Evolutionary conservation across 1,140 invertebrate genomes (phyloP).

Genomic region (Drosophila triauraria): DNA sequence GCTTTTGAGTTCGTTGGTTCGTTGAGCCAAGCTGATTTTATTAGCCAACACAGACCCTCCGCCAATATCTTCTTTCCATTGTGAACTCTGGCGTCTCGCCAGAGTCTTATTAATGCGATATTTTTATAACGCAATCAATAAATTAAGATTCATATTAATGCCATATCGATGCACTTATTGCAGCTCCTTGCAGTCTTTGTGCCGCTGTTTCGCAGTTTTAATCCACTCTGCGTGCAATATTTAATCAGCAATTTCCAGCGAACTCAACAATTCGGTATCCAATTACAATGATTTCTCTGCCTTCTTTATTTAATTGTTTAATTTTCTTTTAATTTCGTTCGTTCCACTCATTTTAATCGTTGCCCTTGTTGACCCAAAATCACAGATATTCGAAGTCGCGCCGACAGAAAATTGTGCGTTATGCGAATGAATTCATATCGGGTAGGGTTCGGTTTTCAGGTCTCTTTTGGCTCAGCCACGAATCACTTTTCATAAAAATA

Average conservation of each 20-base stretch:
- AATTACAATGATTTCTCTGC: slow-evolving; percentile 46
- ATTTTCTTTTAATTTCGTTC: slow-evolving; percentile 66
- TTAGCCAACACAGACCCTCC: slow-evolving; percentile 1
- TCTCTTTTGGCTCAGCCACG: background rate
- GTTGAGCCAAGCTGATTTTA: slow-evolving; percentile 14
- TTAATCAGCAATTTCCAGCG: slow-evolving; percentile 41
- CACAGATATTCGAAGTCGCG: slow-evolving; percentile 21
- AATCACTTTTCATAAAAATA: slow-evolving; percentile 59
- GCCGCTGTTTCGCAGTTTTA: slow-evolving; percentile 14
- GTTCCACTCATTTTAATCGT: slow-evolving; percentile 3
- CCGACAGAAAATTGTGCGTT: slow-evolving; percentile 35
- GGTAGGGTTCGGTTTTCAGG: slow-evolving; percentile 4
- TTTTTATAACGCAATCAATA: slow-evolving; percentile 36
- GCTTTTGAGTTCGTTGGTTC: no score
- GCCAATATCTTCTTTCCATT: background rate
- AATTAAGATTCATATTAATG: slow-evolving; percentile 45
- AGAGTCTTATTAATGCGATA: slow-evolving; percentile 31
- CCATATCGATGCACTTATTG: slow-evolving; percentile 24
- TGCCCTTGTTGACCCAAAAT: slow-evolving; percentile 56
- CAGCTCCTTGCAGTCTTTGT: slow-evolving; percentile 16
- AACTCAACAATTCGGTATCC: slow-evolving; percentile 29
- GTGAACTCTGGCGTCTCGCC: slow-evolving; percentile 11
- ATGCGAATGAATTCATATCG: slow-evolving; percentile 45
- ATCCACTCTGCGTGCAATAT: slow-evolving; percentile 31
- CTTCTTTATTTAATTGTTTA: slow-evolving; percentile 70